Conservation (phyloP, 2,113 vertebrate genomes). For the Gallinago paraguaiae region DNA sequence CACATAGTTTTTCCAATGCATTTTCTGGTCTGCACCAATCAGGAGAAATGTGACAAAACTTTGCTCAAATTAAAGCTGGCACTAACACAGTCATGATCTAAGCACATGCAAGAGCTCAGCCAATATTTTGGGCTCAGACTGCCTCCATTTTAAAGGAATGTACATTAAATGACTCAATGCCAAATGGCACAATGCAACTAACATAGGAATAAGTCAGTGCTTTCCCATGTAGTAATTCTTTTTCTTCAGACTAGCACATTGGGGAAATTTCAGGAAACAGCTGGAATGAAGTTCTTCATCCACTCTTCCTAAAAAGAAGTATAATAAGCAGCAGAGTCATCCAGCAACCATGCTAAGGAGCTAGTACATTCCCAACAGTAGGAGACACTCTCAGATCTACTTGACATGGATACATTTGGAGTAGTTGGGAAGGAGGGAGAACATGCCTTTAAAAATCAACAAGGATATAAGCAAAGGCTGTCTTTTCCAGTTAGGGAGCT, state of each 20-base stretch:
- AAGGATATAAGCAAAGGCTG: background rate
- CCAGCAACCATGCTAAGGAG: background rate
- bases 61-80: background rate
- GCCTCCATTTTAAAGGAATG: background rate
- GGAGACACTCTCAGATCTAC: background rate
- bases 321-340: slow-evolving; percentile 5
- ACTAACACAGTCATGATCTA: background rate
- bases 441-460: background rate
- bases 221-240: background rate
- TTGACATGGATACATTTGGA: background rate
- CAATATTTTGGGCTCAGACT: background rate
- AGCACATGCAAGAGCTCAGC: background rate
- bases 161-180: background rate
- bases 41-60: background rate
- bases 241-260: background rate
- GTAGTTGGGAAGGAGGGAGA: background rate
- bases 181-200: no score
- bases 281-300: slow-evolving; percentile 9
- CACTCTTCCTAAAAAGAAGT: background rate
- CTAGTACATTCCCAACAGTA: background rate
- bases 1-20: background rate
- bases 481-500: background rate
- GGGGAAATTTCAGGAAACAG: slow-evolving; percentile 27
- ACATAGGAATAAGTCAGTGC: background rate
- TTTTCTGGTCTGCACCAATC: background rate